Evolutionary conservation across 1,140 invertebrate genomes (phyloP).

Genomic region (Pemphigus obesinymphae): DNA sequence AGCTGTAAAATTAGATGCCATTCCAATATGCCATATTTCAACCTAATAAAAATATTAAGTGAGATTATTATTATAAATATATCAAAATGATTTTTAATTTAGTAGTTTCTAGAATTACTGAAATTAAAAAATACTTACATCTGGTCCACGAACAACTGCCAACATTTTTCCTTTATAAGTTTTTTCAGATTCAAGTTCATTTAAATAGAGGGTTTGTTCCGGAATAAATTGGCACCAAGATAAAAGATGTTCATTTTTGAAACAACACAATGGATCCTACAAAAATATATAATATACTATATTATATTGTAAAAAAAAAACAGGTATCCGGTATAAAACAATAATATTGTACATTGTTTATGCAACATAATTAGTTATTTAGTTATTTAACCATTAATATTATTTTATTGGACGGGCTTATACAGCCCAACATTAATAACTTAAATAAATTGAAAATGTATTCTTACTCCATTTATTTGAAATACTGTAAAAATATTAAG

Average conservation of each 20-base stretch:
- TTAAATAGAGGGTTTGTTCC: neutral
- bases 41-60: neutral
- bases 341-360: too few relatives aligned
- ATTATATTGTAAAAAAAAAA: neutral
- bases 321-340: too few relatives aligned
- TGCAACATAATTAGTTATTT: too few relatives aligned
- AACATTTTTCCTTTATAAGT: conserved; percentile 27
- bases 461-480: conserved; percentile 35
- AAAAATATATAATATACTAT: too few relatives aligned
- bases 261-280: conserved; percentile 27
- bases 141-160: neutral
- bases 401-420: too few relatives aligned
- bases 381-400: too few relatives aligned
- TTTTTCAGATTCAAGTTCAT: neutral
- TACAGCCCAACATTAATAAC: too few relatives aligned
- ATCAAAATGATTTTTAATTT: neutral
- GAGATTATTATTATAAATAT: neutral
- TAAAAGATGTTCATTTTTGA: neutral
- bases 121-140: neutral
- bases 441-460: neutral
- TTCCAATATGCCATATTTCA: conserved; percentile 34
- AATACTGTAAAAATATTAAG: neutral
- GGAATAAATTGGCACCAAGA: conserved; percentile 36
- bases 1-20: neutral
- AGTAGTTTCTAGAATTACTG: neutral